phyloP scores from a whole-genome alignment of 1,140 invertebrate species.

The Drosophila ficusphila region DNA sequence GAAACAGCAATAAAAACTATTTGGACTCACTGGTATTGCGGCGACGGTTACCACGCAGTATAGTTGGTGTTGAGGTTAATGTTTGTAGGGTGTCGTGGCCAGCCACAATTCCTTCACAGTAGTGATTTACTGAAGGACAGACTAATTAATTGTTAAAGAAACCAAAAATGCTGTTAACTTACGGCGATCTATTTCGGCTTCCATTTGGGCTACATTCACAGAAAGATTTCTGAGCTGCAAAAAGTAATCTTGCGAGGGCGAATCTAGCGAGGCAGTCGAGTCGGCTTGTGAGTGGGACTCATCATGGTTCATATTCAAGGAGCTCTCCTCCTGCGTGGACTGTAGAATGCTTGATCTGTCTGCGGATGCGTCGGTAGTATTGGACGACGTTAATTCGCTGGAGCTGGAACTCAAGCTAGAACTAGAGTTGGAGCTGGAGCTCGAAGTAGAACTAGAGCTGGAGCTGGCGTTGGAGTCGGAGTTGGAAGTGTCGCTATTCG shows the following conservation, averaged over 20 bases:
- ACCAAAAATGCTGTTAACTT: neutral
- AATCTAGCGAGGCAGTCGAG: neutral
- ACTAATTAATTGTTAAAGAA: neutral
- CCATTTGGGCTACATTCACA: neutral
- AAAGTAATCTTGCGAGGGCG: no score
- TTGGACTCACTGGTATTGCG: neutral
- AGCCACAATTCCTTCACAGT: slow-evolving; percentile 1
- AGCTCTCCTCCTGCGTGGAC: neutral
- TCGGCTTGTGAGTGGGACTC: neutral
- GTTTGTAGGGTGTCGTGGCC: neutral
- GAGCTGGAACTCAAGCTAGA: neutral
- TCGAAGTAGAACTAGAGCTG: neutral
- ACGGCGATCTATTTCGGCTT: slow-evolving; percentile 33
- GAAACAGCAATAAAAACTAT: no score
- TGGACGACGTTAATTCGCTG: neutral
- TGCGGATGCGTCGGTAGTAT: neutral
- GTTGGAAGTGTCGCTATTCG: neutral
- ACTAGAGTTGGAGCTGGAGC: neutral
- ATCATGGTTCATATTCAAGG: neutral
- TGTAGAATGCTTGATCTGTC: neutral
- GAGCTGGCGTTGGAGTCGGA: neutral
- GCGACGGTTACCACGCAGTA: neutral
- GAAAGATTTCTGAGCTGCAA: neutral
- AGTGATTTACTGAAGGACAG: slow-evolving; percentile 17
- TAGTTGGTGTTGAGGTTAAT: slow-evolving; percentile 20